Conservation (phyloP, 2,113 vertebrate species). For the Thunnus maccoyii region DNA sequence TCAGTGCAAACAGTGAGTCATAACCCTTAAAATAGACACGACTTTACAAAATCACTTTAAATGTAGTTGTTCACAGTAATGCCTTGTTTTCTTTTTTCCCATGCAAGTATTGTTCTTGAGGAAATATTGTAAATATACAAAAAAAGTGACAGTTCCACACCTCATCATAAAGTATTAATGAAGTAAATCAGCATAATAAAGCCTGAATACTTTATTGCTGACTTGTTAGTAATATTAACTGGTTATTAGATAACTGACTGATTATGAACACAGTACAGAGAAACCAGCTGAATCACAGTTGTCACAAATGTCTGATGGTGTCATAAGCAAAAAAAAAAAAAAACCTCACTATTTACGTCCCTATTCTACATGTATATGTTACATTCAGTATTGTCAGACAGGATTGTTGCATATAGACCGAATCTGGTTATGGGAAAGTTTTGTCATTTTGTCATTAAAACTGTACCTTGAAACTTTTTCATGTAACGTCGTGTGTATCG, state of each 20-base stretch:
- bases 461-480: neutral
- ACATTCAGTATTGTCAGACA: too few species aligned
- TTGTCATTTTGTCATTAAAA: neutral
- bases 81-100: neutral
- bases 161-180: too few species aligned
- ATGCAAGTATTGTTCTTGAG: neutral
- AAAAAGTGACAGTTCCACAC: neutral
- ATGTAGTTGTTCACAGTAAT: neutral
- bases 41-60: neutral
- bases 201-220: too few species aligned
- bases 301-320: too few species aligned
- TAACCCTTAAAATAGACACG: neutral
- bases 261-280: too few species aligned
- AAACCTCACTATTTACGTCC: neutral
- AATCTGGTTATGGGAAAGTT: neutral
- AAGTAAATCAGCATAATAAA: too few species aligned
- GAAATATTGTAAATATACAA: too few species aligned
- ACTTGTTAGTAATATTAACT: too few species aligned
- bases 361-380: too few species aligned
- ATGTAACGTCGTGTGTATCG: neutral
- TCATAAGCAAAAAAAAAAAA: too few species aligned
- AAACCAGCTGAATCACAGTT: too few species aligned
- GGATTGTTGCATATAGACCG: neutral
- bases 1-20: conserved; percentile 10
- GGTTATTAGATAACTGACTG: too few species aligned